Base-by-base conservation (phyloP, 2,888 invertebrate genomes). In the Pristionchus mayeri region DNA sequence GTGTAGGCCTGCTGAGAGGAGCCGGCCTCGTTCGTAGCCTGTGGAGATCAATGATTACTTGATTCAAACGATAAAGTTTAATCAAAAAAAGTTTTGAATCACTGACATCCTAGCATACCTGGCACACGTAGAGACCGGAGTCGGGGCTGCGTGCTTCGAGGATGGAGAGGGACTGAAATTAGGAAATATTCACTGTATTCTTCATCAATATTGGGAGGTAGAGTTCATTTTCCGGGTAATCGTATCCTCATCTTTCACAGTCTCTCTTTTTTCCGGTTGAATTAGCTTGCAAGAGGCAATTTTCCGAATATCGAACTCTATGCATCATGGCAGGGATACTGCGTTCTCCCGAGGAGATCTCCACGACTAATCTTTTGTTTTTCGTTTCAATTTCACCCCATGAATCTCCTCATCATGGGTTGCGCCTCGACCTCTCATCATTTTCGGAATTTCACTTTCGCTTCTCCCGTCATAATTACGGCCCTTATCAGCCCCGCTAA, bases 1-100 rank as follows among this genome's bases (percentile, higher is more conserved):
- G 93, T 89, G 90, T 93, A 94, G 9, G 93, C 93, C 81, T 93
- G 93, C 81, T 93, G 93, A 11, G 92, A 91, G 48, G 91, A 91
- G 60, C 93, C 91, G 90, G 92, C 92, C 78, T 92, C 90, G 76
- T 90, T 89, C 9, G 88, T 88, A 13, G 92, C 92, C 21, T 87
- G 85, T 79, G 4, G 44, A 40, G 24, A 78, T 50, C 76, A 78
- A 30, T 27, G 7, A 44, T 75, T 24, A 75, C n/a, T n/a, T 2
- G 76, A 27, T 27, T 44, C 2, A 30, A 76, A 71, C n/a, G n/a
- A n/a, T n/a, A 37, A 27, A 21, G 27, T 63, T 63, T n/a, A n/a
- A 48, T 24, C 30, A 78, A 78, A 50, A 13, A 50, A 79, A 57
- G 80, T 57, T 57, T 57, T 40, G 30, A 9, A 78, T 52, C 7